A percentile compares a stretch with the other conserved stretches of the same genome.
Evolutionary conservation across 2,113 vertebrate species (phyloP).

Genomic region (Gallinago jamesoni): DNA sequence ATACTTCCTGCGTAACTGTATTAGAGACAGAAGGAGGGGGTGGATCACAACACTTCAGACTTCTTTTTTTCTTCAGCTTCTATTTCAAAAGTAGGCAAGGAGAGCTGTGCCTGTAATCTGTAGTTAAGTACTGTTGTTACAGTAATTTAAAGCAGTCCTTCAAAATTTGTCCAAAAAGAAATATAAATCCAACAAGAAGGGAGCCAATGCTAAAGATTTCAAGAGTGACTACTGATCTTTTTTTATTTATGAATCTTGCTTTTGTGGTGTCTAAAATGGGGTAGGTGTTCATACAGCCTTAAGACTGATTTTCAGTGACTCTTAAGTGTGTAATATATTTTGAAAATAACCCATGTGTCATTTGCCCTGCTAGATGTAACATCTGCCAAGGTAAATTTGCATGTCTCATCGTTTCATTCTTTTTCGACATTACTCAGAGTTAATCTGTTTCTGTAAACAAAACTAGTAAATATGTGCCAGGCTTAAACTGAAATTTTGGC

Average conservation of each 20-base stretch:
- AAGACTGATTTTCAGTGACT: neutral
- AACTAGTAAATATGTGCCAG: neutral
- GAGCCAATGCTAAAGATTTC: neutral
- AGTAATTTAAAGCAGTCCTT: neutral
- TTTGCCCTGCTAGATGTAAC: neutral
- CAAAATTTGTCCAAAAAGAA: neutral
- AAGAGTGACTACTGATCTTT: neutral
- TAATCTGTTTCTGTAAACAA: constrained; percentile 12
- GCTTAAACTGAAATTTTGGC: neutral
- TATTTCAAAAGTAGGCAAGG: neutral
- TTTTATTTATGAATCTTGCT: neutral
- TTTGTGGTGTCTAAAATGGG: neutral
- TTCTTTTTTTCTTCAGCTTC: neutral
- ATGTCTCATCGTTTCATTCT: neutral
- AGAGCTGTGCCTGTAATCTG: neutral
- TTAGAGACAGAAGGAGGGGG: neutral
- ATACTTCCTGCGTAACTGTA: neutral
- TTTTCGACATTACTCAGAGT: neutral
- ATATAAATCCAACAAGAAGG: neutral
- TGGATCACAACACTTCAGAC: neutral
- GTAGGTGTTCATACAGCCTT: neutral
- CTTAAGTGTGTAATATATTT: neutral
- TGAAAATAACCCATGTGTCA: neutral
- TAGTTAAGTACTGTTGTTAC: neutral
- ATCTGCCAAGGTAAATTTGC: neutral